A percentile compares a stretch with the other conserved stretches of the same genome.
phyloP scores from a whole-genome alignment of 1,140 invertebrate genomes.

The Drosophila nebulosa region DNA sequence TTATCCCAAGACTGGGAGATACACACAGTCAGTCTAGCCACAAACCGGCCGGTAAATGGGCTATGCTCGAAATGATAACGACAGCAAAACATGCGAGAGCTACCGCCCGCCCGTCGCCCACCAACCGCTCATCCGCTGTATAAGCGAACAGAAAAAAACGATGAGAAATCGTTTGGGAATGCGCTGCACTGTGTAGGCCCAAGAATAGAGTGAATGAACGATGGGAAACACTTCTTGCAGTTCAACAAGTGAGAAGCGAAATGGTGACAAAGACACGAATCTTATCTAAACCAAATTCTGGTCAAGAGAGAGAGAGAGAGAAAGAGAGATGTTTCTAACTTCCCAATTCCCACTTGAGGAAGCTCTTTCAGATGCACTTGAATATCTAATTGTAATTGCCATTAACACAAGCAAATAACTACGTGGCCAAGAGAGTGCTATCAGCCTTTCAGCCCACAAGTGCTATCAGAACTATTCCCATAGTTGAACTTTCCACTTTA shows the following conservation, averaged over 20 bases:
- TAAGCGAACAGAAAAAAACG: conserved; percentile 41
- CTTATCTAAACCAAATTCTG: conserved; percentile 32
- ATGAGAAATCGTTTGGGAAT: conserved; percentile 25
- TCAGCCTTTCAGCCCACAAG: not conserved
- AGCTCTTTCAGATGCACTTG: too few relatives aligned
- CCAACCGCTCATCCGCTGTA: too few relatives aligned
- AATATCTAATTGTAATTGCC: too few relatives aligned
- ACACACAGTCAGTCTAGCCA: not conserved
- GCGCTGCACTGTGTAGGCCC: conserved; percentile 8
- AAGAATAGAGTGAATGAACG: not conserved
- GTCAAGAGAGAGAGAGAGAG: too few relatives aligned
- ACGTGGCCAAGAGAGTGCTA: conserved; percentile 1
- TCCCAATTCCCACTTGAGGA: too few relatives aligned
- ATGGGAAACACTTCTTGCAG: conserved; percentile 12
- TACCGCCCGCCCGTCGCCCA: not conserved
- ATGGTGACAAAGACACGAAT: conserved; percentile 44
- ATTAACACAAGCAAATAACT: conserved; percentile 1
- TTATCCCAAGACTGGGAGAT: not conserved
- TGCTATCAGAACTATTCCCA: not conserved
- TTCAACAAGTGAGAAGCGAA: conserved; percentile 16
- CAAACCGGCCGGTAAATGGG: conserved; percentile 61
- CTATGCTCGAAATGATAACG: conserved; percentile 60
- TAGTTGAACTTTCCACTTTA: not conserved
- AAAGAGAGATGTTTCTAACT: too few relatives aligned
- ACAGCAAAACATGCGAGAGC: conserved; percentile 51